Percentiles rank a stretch among this genome's conserved stretches.
These are phyloP conservation scores for Ennomos erosarius DNA, from an alignment of 2,888 invertebrate genomes.

Conservation along the genomic window DNA sequence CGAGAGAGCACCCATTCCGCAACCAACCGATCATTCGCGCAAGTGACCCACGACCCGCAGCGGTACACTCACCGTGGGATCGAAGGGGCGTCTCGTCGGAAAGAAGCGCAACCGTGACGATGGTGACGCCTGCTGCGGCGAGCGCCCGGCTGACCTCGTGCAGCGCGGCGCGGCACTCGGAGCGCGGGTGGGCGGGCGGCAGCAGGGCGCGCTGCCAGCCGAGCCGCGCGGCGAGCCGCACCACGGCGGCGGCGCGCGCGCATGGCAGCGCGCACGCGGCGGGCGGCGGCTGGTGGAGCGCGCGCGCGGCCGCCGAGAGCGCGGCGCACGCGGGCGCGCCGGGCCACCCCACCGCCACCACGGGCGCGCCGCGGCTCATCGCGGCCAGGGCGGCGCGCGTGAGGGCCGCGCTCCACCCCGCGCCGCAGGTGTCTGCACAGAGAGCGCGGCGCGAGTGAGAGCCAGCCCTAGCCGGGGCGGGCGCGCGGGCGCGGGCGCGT, in stretches of 20 bases:
- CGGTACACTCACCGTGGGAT: constrained; percentile 55
- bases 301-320: constrained; percentile 50
- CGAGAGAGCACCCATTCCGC: not conserved
- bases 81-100: constrained; percentile 33
- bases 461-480: no score
- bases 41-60: no score
- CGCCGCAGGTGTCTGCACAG: constrained; percentile 65
- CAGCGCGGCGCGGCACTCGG: constrained; percentile 52
- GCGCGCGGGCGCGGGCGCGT: constrained; percentile 26
- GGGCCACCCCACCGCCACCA: constrained; percentile 51
- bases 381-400: constrained; percentile 53
- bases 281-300: constrained; percentile 44
- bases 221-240: constrained; percentile 49
- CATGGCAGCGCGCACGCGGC: constrained; percentile 45
- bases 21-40: no score
- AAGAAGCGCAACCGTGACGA: constrained; percentile 34
- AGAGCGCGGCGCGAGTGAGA: constrained; percentile 17
- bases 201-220: constrained; percentile 59
- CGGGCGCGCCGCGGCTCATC: constrained; percentile 49
- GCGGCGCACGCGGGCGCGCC: constrained; percentile 53
- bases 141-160: constrained; percentile 48
- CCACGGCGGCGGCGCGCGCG: constrained; percentile 48
- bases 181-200: constrained; percentile 43
- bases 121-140: constrained; percentile 46
- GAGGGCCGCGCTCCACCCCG: constrained; percentile 51